Percentiles rank a stretch among this genome's conserved stretches.
Conservation (phyloP, 2,113 vertebrate genomes). For the Malaclemys terrapin region DNA sequence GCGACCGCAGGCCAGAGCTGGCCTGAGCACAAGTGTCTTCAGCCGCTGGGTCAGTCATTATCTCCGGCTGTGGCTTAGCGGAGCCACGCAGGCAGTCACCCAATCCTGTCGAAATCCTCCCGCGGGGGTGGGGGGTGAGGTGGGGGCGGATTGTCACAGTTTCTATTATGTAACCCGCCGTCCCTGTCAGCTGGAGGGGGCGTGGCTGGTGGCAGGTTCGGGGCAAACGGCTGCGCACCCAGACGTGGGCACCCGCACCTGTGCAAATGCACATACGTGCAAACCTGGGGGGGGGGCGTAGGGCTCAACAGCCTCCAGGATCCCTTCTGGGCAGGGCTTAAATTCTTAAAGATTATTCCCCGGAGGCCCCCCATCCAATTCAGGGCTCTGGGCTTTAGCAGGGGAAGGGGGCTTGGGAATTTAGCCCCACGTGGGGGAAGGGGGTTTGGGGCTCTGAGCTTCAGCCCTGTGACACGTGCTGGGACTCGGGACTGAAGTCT, state of each 20-base stretch:
- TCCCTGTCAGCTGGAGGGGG: neutral
- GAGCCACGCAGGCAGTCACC: neutral
- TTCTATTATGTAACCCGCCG: neutral
- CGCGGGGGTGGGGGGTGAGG: neutral
- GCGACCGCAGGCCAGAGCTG: no score
- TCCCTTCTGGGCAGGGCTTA: neutral
- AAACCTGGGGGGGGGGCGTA: neutral
- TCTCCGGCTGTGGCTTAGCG: neutral
- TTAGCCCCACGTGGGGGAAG: no score
- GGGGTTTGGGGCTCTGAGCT: no score
- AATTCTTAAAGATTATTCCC: no score
- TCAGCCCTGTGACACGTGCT: no score
- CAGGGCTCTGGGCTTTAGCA: no score
- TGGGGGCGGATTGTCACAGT: neutral
- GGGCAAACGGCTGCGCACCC: neutral
- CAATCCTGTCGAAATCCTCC: neutral
- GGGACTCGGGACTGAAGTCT: no score
- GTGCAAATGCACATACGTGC: neutral
- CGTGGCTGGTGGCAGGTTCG: neutral
- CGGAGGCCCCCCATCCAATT: no score
- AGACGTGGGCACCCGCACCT: no score
- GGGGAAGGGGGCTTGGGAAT: no score
- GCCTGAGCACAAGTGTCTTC: neutral
- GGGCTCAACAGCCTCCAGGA: neutral
- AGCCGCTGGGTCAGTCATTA: neutral